Evolutionary conservation across 2,113 vertebrate species (phyloP).

Genomic region (Stigmatopora argus): DNA sequence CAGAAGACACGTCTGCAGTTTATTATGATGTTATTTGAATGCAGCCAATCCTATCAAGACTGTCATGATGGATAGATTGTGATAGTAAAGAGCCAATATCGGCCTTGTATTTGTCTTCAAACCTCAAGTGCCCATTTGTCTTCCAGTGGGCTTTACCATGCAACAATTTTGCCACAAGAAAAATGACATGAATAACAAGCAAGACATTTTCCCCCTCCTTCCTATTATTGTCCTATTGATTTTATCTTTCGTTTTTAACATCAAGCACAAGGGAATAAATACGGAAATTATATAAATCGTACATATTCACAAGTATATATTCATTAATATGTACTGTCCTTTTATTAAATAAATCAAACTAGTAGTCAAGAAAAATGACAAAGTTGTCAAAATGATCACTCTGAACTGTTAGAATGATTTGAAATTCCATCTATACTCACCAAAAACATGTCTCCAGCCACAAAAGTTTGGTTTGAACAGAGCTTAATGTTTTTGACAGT

Average conservation of each 20-base stretch:
- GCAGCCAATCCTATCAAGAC: slow-evolving; percentile 31
- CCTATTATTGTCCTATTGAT: too few relatives aligned
- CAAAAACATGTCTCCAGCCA: not conserved
- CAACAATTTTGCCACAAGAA: not conserved
- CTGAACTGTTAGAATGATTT: too few relatives aligned
- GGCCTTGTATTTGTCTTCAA: slow-evolving; percentile 20
- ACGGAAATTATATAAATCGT: too few relatives aligned
- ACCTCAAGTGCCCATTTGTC: slow-evolving; percentile 19
- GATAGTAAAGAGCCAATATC: slow-evolving; percentile 30
- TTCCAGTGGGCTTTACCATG: slow-evolving; percentile 4
- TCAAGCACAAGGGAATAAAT: too few relatives aligned
- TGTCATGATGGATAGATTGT: slow-evolving; percentile 33
- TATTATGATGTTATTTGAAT: slow-evolving; percentile 34
- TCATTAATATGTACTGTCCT: too few relatives aligned
- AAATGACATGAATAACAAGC: not conserved
- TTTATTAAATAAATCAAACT: too few relatives aligned
- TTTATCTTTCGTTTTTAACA: too few relatives aligned
- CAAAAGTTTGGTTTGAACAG: too few relatives aligned
- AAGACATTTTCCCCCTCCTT: too few relatives aligned
- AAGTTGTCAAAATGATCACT: not conserved
- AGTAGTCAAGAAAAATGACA: not conserved
- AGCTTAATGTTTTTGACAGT: too few relatives aligned
- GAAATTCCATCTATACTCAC: too few relatives aligned
- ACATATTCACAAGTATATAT: too few relatives aligned
- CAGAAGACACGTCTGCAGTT: slow-evolving; percentile 47